A percentile compares a stretch with the other conserved stretches of the same genome.
These are phyloP conservation scores for Cynocephalus volans DNA, from an alignment of 2,113 vertebrate species.

Conservation along the genomic window DNA sequence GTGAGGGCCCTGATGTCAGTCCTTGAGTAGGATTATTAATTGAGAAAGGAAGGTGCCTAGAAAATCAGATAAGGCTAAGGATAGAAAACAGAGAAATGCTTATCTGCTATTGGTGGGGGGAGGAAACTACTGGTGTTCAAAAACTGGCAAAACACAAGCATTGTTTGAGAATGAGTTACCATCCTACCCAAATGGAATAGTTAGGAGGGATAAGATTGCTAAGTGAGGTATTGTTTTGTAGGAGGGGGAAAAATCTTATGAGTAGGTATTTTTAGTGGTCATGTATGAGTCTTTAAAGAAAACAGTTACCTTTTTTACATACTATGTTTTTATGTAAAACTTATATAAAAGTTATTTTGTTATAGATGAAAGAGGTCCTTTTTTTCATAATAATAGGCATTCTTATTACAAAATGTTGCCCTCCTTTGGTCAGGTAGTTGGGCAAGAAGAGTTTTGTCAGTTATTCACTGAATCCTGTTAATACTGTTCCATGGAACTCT, in stretches of 20 bases:
- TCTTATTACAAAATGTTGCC: slow-evolving; percentile 40
- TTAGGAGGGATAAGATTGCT: not conserved
- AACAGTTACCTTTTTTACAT: not conserved
- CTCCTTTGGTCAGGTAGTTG: too few relatives aligned
- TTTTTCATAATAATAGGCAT: not conserved
- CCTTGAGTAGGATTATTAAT: not conserved
- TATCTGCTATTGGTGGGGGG: not conserved
- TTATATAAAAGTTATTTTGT: not conserved
- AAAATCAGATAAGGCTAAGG: not conserved
- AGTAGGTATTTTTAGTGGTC: not conserved
- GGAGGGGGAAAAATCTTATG: not conserved
- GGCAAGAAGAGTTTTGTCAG: not conserved
- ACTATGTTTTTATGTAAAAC: slow-evolving; percentile 38
- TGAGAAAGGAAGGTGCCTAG: not conserved
- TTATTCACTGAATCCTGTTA: slow-evolving; percentile 19
- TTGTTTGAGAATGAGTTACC: not conserved
- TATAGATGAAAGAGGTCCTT: not conserved
- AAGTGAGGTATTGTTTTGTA: not conserved
- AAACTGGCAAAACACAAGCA: not conserved
- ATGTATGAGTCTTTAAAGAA: slow-evolving; percentile 40
- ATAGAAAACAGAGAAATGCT: not conserved
- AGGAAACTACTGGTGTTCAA: not conserved
- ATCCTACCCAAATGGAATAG: not conserved
- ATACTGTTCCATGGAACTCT: not conserved
- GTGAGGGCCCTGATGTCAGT: not conserved